Base-by-base conservation (phyloP, 2,797 vertebrate species). In the Lepilemur ruficaudatus region DNA sequence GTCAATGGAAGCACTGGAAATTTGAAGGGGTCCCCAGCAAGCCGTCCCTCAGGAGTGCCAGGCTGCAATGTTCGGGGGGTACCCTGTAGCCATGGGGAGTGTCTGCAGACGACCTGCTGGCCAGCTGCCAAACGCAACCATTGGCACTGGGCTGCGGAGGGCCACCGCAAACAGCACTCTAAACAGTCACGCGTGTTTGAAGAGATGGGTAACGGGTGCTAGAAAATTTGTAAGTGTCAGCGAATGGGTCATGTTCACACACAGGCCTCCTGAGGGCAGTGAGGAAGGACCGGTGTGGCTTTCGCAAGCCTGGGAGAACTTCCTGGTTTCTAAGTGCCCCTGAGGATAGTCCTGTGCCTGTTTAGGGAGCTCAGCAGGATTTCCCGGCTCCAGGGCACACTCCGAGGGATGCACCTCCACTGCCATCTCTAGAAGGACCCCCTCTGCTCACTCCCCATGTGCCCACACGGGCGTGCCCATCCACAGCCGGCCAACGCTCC, bases 331-430 rank as follows among this genome's bases (percentile, higher is more conserved):
- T 4, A 25, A 84, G 41, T 23, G 59, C 41, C 50, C 8, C 2
- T 2, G 4, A 30, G 22, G 35, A 78, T 2, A 8, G 17, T 18
- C 32, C 43, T 69, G n/a, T 0, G 1, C 17, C 43, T 91, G 82
- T 35, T n/a, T n/a, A 41, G 63, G 25, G 35, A 0, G 67, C 25
- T 41, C 14, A 13, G 32, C 1, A 22, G 55, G 43, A 52, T 5
- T 14, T 69, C 8, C 38, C n/a, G 6, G 7, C 38, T 72, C 50
- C 15, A 7, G 2, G 41, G 32, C 30, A 11, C 30, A 35, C 17
- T 10, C 23, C 0, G 0, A 35, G 9, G 28, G 46, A 43, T 9
- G 38, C 0, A 14, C 32, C 32, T 52, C 30, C 10, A 2, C 35
- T 67, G 18, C 32, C 69, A 0, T 5, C 55, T 20, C 22, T 22